Base-by-base conservation (phyloP, 2,113 vertebrate genomes). In the Takifugu bimaculatus region DNA sequence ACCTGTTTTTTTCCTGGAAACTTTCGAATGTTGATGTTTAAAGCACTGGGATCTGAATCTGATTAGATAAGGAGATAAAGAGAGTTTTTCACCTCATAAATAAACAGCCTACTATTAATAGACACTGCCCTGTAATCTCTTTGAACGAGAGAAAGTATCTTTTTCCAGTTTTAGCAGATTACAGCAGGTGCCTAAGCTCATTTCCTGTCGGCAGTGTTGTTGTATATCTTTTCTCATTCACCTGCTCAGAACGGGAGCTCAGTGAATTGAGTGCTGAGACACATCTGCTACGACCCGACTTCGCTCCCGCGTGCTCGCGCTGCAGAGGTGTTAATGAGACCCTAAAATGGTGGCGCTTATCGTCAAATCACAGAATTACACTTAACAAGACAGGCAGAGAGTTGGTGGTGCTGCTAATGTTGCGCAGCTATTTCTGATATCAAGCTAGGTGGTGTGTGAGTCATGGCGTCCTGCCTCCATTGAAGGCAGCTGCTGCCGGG, bases 261-360 rank as follows among this genome's bases (percentile, higher is more conserved):
- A 29, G 50, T 56, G 50, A 56, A 42, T 14, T 6, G 15, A 47
- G 28, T 1, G 27, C 20, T 20, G 20, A 20, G 54, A 14, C 50
- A 14, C 50, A 50, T 2, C 42, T 43, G 42, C 42, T 45, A 44
- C 25, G 50, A 1, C 50, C 32, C 4, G 39, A 50, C 44, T 65
- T 54, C 5, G 26, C 44, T 67, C 57, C 54, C 72, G 35, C 48
- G 63, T 72, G 79, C 47, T 63, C 53, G 56, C 55, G 15, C 48
- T 26, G 55, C 57, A 45, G 13, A 81, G 47, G 75, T 53, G 79
- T 78, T 75, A 87, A 87, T 77, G 63, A 60, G 49, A 39, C 67
- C 44, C 0, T 6, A 68, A 80, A 69, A 62, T 28, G 26, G 3
- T 1, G 6, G 2, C 15, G 43, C 54, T 63, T 50, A 63, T 74